phyloP scores from a whole-genome alignment of 35 echinoderm and acorn worm species.

The Apostichopus californicus region DNA sequence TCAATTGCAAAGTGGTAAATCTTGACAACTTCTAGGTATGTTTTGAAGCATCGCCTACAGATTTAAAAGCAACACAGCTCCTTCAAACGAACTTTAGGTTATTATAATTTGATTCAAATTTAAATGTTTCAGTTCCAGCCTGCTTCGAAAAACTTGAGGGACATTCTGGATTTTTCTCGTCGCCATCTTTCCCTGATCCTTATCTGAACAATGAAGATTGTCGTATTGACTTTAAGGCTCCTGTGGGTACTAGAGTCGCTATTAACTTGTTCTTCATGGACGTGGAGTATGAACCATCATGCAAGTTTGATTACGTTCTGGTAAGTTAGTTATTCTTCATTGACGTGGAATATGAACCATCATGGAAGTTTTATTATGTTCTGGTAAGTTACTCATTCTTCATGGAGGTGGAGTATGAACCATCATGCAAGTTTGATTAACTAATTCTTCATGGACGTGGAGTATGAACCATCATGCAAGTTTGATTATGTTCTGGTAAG shows the following conservation, averaged over 20 bases:
- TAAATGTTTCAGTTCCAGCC: not conserved
- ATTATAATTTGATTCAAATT: no score
- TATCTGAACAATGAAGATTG: slow-evolving; percentile 13
- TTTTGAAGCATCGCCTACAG: no score
- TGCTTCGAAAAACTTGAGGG: not conserved
- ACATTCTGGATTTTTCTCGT: not conserved
- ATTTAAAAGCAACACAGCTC: no score
- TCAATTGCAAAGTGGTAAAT: no score
- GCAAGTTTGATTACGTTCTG: slow-evolving; percentile 16
- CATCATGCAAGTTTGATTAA: slow-evolving; percentile 22
- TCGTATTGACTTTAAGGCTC: not conserved
- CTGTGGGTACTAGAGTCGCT: not conserved
- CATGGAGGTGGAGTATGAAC: not conserved
- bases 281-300: not conserved
- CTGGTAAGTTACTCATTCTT: not conserved
- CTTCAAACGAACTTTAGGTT: no score
- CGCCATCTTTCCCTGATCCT: not conserved
- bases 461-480: no score
- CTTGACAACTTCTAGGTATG: no score
- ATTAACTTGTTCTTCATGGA: slow-evolving; percentile 27
- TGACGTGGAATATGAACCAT: not conserved
- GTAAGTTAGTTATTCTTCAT: not conserved
- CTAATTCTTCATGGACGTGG: not conserved
- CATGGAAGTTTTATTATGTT: no score
- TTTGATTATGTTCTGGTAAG: no score